Conservation (phyloP, 2,888 invertebrate genomes). For the Spodoptera exigua region DNA sequence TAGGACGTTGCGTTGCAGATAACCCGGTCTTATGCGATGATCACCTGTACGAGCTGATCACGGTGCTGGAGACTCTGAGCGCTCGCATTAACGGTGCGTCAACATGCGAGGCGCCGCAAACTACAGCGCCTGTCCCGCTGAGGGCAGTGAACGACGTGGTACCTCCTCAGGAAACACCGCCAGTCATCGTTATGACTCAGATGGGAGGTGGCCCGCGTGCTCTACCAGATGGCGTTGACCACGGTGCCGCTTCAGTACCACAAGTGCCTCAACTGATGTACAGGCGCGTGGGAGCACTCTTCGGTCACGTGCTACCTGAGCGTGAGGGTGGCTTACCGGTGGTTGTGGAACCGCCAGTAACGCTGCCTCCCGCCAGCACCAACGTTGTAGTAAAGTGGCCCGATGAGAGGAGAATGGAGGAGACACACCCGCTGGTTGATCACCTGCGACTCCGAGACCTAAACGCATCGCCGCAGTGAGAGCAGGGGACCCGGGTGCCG, state of each 20-base stretch:
- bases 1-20: conserved; percentile 87
- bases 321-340: conserved; percentile 79
- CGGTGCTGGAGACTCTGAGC: conserved; percentile 92
- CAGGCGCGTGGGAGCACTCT: conserved; percentile 77
- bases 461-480: conserved; percentile 79
- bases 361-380: conserved; percentile 75
- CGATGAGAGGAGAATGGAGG: conserved; percentile 69
- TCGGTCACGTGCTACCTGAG: conserved; percentile 79
- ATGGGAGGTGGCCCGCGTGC: conserved; percentile 64
- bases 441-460: conserved; percentile 79
- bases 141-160: conserved; percentile 79
- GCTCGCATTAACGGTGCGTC: conserved; percentile 92
- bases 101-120: conserved; percentile 83
- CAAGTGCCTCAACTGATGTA: conserved; percentile 72
- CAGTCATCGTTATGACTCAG: conserved; percentile 76
- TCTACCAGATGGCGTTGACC: conserved; percentile 58
- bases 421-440: conserved; percentile 76
- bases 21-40: conserved; percentile 95
- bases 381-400: conserved; percentile 85
- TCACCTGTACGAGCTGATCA: conserved; percentile 91
- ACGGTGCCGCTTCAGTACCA: conserved; percentile 55
- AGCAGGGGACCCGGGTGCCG: conserved; percentile 50
- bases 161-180: conserved; percentile 67
- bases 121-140: conserved; percentile 74
- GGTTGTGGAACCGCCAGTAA: conserved; percentile 82